phyloP scores from a whole-genome alignment of 2,888 invertebrate species.

The Cryptophagus acutangulus region DNA sequence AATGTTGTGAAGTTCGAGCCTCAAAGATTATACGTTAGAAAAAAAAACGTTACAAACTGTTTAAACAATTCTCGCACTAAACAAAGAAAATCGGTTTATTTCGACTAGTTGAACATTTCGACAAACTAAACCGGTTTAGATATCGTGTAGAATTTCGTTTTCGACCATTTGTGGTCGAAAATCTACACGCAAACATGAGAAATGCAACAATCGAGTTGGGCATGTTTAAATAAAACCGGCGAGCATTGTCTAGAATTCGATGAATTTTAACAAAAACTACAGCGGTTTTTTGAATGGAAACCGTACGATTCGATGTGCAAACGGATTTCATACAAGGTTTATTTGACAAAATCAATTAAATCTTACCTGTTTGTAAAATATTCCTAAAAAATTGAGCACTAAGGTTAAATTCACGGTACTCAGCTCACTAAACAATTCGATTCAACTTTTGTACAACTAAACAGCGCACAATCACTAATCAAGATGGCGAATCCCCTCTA shows the following conservation, averaged over 20 bases:
- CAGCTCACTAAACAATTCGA: slow-evolving; percentile 29
- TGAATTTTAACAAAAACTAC: slow-evolving; percentile 20
- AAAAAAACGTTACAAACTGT: too few species aligned
- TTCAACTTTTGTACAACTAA: slow-evolving; percentile 40
- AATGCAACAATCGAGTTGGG: background rate
- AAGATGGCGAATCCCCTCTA: slow-evolving; percentile 43
- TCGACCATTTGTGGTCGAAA: too few species aligned
- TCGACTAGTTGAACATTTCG: too few species aligned
- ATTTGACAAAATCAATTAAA: slow-evolving; percentile 19
- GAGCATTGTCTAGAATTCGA: slow-evolving; percentile 11
- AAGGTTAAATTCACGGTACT: slow-evolving; percentile 32
- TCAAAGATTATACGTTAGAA: too few species aligned
- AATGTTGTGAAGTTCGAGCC: too few species aligned
- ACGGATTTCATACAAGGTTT: slow-evolving; percentile 13
- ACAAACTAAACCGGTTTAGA: too few species aligned
- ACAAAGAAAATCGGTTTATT: too few species aligned
- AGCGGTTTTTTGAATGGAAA: background rate
- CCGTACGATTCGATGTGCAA: background rate
- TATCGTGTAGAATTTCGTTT: too few species aligned
- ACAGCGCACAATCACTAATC: slow-evolving; percentile 43
- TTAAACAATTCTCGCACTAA: too few species aligned
- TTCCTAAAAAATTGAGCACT: slow-evolving; percentile 35
- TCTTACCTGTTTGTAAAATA: slow-evolving; percentile 32
- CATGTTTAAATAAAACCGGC: slow-evolving; percentile 20
- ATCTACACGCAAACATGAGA: slow-evolving; percentile 1